Percentiles rank a stretch among this genome's conserved stretches.
Evolutionary conservation across 2,888 invertebrate genomes (phyloP).

Genomic region (Sussaba pulchella): DNA sequence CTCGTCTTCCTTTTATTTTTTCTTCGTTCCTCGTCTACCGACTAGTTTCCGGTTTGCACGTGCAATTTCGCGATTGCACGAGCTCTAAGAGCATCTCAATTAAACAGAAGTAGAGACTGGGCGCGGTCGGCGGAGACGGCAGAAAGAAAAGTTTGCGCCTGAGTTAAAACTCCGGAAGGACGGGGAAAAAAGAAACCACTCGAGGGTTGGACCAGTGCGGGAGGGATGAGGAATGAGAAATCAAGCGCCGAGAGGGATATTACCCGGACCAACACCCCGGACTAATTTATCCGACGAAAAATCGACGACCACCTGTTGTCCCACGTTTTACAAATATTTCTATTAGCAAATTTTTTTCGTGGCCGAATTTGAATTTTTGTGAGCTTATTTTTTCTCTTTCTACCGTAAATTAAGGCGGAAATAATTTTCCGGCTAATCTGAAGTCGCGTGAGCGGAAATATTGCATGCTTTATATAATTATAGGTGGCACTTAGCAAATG

Average conservation of each 20-base stretch:
- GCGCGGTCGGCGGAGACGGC: conserved; percentile 5
- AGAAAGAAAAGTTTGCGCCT: conserved; percentile 39
- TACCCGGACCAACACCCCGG: not conserved
- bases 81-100: conserved; percentile 50
- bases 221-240: conserved; percentile 34
- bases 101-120: conserved; percentile 43
- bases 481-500: conserved; percentile 29
- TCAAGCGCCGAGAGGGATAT: conserved; percentile 16
- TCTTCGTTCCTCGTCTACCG: not conserved
- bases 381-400: no score
- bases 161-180: conserved; percentile 57
- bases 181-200: conserved; percentile 9
- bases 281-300: conserved; percentile 51
- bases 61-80: conserved; percentile 50
- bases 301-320: conserved; percentile 56
- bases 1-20: not conserved
- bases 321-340: conserved; percentile 44
- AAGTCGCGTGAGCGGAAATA: conserved; percentile 17
- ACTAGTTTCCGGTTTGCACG: conserved; percentile 31
- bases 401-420: not conserved
- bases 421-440: conserved; percentile 25
- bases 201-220: conserved; percentile 2
- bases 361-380: no score
- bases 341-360: conserved; percentile 47
- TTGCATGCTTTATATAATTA: conserved; percentile 16